Conservation (phyloP, 2,888 invertebrate species). For the Epinotia brunnichana region DNA sequence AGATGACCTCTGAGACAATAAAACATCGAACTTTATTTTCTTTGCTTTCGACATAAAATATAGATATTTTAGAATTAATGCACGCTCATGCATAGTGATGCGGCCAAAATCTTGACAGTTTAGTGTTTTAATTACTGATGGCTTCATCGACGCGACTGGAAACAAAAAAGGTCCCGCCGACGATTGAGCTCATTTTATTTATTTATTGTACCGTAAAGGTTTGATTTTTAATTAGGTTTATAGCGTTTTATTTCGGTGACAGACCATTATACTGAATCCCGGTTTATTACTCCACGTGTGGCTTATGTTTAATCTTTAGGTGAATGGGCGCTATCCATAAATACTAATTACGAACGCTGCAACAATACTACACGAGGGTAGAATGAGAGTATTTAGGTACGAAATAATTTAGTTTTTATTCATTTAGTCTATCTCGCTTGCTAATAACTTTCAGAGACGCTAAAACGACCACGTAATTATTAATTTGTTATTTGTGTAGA, state of each 20-base stretch:
- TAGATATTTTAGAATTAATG: slow-evolving; percentile 22
- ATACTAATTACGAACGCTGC: too few relatives aligned
- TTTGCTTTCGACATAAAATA: not conserved
- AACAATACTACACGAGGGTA: too few relatives aligned
- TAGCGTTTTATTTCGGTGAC: slow-evolving; percentile 68
- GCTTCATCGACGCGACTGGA: slow-evolving; percentile 65
- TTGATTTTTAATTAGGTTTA: slow-evolving; percentile 80
- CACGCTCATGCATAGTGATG: slow-evolving; percentile 64
- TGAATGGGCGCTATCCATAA: not conserved
- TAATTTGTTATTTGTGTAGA: too few relatives aligned
- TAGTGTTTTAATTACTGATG: slow-evolving; percentile 69
- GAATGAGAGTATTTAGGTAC: too few relatives aligned
- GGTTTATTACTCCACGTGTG: slow-evolving; percentile 26
- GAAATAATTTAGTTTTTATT: too few relatives aligned
- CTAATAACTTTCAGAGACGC: too few relatives aligned
- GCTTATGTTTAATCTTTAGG: not conserved
- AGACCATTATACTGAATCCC: slow-evolving; percentile 50
- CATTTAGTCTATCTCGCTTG: too few relatives aligned
- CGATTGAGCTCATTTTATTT: slow-evolving; percentile 68
- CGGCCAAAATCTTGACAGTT: slow-evolving; percentile 59
- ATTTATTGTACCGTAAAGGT: slow-evolving; percentile 74
- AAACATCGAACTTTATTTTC: slow-evolving; percentile 21
- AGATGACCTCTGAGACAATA: not conserved
- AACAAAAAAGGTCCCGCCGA: slow-evolving; percentile 70
- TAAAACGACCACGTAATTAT: too few relatives aligned